Evolutionary conservation across 2,888 invertebrate genomes (phyloP).

Genomic region (Athalia circularis): DNA sequence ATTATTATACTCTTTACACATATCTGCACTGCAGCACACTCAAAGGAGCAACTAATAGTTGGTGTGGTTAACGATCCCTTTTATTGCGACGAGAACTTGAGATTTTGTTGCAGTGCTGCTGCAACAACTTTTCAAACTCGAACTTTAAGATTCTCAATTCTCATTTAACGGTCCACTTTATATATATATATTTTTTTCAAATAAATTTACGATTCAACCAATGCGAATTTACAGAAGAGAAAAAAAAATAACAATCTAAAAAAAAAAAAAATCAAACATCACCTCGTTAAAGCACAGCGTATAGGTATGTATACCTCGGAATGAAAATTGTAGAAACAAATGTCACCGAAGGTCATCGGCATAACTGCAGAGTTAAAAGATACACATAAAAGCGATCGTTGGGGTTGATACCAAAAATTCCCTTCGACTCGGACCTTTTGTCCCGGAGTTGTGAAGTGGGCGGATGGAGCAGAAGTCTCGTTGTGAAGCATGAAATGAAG

Average conservation of each 20-base stretch:
- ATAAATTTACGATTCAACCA: slow-evolving; percentile 11
- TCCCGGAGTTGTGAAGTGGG: neutral
- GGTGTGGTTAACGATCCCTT: slow-evolving; percentile 71
- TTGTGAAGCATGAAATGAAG: slow-evolving; percentile 11
- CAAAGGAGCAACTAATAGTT: slow-evolving; percentile 39
- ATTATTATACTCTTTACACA: slow-evolving; percentile 15
- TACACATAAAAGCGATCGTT: too few species aligned
- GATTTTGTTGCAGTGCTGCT: slow-evolving; percentile 67
- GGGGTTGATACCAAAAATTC: neutral
- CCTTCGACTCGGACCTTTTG: neutral
- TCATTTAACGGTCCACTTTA: slow-evolving; percentile 1
- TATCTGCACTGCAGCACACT: slow-evolving; percentile 9
- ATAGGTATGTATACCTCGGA: neutral
- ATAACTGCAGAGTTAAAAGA: too few species aligned
- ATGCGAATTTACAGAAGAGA: neutral
- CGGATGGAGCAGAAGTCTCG: slow-evolving; percentile 4
- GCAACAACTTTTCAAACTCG: neutral
- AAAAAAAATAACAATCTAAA: too few species aligned
- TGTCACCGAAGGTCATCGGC: too few species aligned
- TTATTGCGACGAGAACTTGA: slow-evolving; percentile 69
- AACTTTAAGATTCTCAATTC: neutral
- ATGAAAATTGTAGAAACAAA: neutral
- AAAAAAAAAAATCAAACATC: neutral
- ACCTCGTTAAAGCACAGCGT: neutral
- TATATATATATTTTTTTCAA: neutral